phyloP scores from a whole-genome alignment of 2,113 vertebrate species.

The Mesitornis unicolor region DNA sequence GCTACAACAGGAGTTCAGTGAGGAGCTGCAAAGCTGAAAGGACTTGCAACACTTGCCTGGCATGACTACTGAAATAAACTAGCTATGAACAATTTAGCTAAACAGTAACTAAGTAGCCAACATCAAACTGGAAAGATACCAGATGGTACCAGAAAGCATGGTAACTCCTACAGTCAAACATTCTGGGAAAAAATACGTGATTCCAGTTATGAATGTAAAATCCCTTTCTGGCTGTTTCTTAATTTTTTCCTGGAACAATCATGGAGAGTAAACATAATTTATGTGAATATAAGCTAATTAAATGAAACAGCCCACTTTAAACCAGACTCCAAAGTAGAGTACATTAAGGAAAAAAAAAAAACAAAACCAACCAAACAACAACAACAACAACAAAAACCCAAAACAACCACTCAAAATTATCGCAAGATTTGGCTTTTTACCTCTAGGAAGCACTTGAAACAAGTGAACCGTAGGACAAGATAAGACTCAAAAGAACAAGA shows the following conservation, averaged over 20 bases:
- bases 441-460: neutral
- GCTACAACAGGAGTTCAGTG: neutral
- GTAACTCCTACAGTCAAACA: neutral
- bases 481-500: neutral
- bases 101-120: neutral
- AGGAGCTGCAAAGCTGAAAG: neutral
- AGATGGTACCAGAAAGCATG: neutral
- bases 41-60: neutral
- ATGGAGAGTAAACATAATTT: neutral
- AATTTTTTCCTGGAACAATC: neutral
- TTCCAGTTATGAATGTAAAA: neutral
- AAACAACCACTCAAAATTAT: no score
- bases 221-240: neutral
- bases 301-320: neutral
- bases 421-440: neutral
- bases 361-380: neutral
- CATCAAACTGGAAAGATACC: neutral
- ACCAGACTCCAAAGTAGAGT: neutral
- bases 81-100: neutral
- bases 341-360: neutral
- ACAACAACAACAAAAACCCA: no score
- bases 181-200: neutral
- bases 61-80: neutral
- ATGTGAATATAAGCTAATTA: neutral
- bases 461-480: neutral